These are phyloP conservation scores for Enteromius anoplus DNA, from an alignment of 2,797 vertebrate genomes.

Conservation along the genomic window DNA sequence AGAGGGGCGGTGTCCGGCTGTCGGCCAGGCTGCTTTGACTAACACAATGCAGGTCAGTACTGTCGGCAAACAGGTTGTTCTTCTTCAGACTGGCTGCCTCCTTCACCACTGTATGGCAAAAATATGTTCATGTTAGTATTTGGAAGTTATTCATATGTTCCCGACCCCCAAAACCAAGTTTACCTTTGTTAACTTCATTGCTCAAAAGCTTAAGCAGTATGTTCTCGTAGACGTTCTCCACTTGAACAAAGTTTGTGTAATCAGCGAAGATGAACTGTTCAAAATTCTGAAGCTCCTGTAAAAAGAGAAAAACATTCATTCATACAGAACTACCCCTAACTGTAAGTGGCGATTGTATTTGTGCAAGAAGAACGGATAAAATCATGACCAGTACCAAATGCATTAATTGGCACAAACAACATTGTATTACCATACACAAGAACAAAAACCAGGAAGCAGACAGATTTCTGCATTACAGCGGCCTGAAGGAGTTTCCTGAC, in stretches of 20 bases:
- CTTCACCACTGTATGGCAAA: conserved; percentile 79
- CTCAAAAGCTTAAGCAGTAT: conserved; percentile 81
- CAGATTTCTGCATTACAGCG: not conserved
- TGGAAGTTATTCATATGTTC: not conserved
- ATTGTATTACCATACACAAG: not conserved
- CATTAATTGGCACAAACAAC: not conserved
- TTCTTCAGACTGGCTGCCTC: conserved; percentile 85
- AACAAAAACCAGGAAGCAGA: not conserved
- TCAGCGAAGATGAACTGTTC: conserved; percentile 92
- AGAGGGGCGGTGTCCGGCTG: conserved; percentile 74
- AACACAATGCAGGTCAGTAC: conserved; percentile 79
- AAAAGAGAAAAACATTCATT: conserved; percentile 15
- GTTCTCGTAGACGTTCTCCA: conserved; percentile 88
- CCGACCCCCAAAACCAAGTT: conserved; percentile 22
- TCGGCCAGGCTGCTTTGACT: conserved; percentile 88
- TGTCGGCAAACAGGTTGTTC: conserved; percentile 87
- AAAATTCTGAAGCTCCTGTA: conserved; percentile 87
- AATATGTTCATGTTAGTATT: not conserved
- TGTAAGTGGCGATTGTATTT: not conserved
- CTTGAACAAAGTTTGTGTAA: conserved; percentile 86
- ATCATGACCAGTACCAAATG: not conserved
- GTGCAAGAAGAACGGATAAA: not conserved
- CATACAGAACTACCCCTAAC: not conserved
- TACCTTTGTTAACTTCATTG: conserved; percentile 86
- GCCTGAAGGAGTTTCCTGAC: not conserved